A percentile compares a stretch with the other conserved stretches of the same genome.
Conservation (phyloP, 2,888 invertebrate genomes). For the Rhingia rostrata region DNA sequence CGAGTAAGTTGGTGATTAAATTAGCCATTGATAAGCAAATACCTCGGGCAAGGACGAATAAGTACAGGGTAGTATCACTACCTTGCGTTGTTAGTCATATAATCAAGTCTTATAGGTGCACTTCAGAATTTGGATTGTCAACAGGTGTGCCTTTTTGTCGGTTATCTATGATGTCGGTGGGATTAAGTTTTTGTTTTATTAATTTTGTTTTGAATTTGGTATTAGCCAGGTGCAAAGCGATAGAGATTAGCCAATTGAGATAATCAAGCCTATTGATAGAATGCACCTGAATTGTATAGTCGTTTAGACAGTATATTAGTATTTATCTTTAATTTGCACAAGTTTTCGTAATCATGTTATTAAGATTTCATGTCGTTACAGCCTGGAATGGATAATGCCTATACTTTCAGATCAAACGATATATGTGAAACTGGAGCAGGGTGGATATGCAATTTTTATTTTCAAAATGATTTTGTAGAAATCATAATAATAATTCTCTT, state of each 20-base stretch:
- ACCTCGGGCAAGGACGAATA: constrained; percentile 28
- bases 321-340: too few species aligned
- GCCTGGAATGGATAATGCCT: too few species aligned
- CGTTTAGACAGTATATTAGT: too few species aligned
- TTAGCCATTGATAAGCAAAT: neutral
- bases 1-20: neutral
- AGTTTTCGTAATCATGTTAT: too few species aligned
- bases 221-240: constrained; percentile 57
- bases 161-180: constrained; percentile 37
- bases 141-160: constrained; percentile 37
- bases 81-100: neutral
- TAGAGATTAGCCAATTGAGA: constrained; percentile 12
- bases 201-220: constrained; percentile 3
- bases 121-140: neutral
- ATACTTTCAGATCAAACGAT: too few species aligned
- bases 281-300: constrained; percentile 34
- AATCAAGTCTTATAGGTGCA: constrained; percentile 7
- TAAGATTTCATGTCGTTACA: too few species aligned
- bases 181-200: constrained; percentile 7
- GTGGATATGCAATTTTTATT: too few species aligned
- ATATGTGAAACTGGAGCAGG: too few species aligned
- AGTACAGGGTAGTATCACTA: constrained; percentile 21
- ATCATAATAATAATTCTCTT: too few species aligned
- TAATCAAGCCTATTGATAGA: constrained; percentile 45
- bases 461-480: too few species aligned